phyloP scores from a whole-genome alignment of 1,140 invertebrate species.

The Meloidogyne chitwoodi region DNA sequence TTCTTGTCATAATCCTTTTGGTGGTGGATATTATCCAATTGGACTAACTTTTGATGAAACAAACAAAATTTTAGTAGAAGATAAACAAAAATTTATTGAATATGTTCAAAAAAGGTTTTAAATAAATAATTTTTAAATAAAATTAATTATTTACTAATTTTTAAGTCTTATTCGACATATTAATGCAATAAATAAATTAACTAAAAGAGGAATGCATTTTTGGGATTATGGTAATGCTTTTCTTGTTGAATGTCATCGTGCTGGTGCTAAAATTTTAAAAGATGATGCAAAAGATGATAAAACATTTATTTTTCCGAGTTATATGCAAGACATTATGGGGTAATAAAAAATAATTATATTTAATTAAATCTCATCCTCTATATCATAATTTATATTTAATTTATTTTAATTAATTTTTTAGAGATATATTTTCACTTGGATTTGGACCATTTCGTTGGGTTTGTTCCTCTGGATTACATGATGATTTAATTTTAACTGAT shows the following conservation, averaged over 20 bases:
- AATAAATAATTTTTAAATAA: background rate
- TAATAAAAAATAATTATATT: constrained; percentile 41
- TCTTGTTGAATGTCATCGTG: constrained; percentile 68
- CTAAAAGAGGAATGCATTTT: constrained; percentile 67
- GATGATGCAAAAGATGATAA: constrained; percentile 60
- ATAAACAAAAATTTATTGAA: constrained; percentile 65
- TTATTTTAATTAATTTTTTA: constrained; percentile 41
- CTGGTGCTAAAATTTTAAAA: constrained; percentile 62
- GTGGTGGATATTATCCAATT: constrained; percentile 70
- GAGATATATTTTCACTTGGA: constrained; percentile 70
- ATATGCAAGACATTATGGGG: constrained; percentile 73
- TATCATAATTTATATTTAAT: no score
- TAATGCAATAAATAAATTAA: constrained; percentile 67
- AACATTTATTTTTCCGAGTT: constrained; percentile 69
- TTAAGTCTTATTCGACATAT: constrained; percentile 67
- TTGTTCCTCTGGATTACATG: constrained; percentile 66
- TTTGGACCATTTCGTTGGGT: constrained; percentile 75
- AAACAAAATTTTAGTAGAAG: constrained; percentile 63
- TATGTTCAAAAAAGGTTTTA: constrained; percentile 67
- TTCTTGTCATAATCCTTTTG: constrained; percentile 70
- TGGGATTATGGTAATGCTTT: constrained; percentile 74
- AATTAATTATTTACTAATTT: background rate
- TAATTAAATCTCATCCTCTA: constrained; percentile 2
- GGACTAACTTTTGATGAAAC: constrained; percentile 64
- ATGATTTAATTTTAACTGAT: constrained; percentile 68